A percentile compares a stretch with the other conserved stretches of the same genome.
Conservation (phyloP, 2,113 vertebrate species). For the Petroica traversi region DNA sequence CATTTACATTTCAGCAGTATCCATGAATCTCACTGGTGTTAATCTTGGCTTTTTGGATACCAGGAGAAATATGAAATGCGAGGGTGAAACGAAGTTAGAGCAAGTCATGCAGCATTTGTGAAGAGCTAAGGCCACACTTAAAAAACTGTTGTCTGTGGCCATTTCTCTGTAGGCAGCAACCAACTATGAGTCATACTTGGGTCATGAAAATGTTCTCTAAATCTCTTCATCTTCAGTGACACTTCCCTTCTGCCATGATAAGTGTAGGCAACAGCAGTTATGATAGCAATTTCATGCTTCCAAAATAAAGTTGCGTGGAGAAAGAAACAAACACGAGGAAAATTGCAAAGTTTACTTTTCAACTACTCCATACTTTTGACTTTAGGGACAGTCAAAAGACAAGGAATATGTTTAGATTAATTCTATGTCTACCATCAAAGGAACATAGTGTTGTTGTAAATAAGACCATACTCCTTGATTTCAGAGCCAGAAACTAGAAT, state of each 20-base stretch:
- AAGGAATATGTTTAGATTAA: background rate
- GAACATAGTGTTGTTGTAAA: background rate
- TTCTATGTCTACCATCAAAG: background rate
- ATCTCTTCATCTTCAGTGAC: background rate
- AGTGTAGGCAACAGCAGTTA: background rate
- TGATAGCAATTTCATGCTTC: background rate
- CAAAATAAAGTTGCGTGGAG: background rate
- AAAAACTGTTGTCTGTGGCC: accelerated
- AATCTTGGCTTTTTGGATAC: background rate
- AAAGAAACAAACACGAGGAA: background rate
- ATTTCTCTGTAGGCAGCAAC: background rate
- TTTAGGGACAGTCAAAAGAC: background rate
- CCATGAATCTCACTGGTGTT: background rate
- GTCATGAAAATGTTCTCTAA: background rate
- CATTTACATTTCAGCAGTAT: background rate
- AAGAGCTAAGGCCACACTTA: background rate
- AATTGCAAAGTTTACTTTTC: background rate
- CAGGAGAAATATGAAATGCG: background rate
- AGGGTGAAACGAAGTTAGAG: background rate
- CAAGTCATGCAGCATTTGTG: background rate
- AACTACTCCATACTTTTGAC: background rate
- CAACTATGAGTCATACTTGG: background rate
- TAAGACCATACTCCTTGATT: background rate
- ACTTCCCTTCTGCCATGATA: background rate
- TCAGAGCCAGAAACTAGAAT: background rate